Percentiles rank a stretch among this genome's conserved stretches.
Evolutionary conservation across 2,113 vertebrate species (phyloP).

Genomic region (Ptilorrhoa leucosticta): DNA sequence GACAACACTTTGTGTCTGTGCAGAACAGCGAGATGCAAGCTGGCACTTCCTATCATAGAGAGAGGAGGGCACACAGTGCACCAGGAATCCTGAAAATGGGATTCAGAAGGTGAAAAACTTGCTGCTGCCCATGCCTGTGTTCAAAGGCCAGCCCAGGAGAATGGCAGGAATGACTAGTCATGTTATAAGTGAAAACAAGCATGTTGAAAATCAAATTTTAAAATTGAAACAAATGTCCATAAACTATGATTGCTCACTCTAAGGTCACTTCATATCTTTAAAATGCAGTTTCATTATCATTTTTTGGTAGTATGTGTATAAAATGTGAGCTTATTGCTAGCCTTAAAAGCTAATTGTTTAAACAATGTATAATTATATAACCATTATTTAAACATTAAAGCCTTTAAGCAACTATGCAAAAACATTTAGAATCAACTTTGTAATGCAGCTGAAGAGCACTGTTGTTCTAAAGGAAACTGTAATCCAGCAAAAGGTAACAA

Average conservation of each 20-base stretch:
- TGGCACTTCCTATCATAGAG: background rate
- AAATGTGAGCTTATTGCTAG: constrained; percentile 5
- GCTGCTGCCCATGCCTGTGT: background rate
- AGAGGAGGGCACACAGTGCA: background rate
- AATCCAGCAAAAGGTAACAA: constrained; percentile 73
- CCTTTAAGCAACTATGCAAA: constrained; percentile 59
- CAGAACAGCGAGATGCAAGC: background rate
- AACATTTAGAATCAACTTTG: constrained; percentile 68
- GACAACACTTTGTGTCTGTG: background rate
- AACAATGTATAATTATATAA: constrained; percentile 59
- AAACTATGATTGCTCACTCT: background rate
- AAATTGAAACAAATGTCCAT: background rate
- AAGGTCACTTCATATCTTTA: background rate
- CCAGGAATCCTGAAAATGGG: background rate
- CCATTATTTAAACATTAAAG: constrained; percentile 68
- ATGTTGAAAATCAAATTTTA: background rate
- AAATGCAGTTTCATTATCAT: background rate
- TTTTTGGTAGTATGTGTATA: constrained; percentile 17
- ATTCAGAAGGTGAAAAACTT: background rate
- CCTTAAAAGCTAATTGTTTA: constrained; percentile 57
- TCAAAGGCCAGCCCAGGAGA: background rate
- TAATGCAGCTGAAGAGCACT: constrained; percentile 58
- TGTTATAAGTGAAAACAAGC: background rate
- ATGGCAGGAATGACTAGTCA: rapidly evolving
- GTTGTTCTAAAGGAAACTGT: constrained; percentile 56